Evolutionary conservation across 2,113 vertebrate genomes (phyloP).

Genomic region (Caranx ignobilis): DNA sequence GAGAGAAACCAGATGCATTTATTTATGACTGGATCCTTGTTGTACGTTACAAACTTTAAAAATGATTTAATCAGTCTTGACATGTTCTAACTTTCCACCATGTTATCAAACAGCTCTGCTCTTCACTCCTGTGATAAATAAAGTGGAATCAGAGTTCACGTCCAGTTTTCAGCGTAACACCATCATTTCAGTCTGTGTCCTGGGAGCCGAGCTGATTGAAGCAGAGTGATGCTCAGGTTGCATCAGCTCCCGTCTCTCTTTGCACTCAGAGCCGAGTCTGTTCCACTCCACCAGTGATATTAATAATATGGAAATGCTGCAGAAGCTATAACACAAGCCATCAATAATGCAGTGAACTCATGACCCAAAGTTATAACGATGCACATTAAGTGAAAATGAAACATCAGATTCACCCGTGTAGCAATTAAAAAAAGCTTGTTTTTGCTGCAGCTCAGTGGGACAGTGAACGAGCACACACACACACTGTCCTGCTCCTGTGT

Average conservation of each 20-base stretch:
- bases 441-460: background rate
- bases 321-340: background rate
- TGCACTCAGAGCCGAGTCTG: background rate
- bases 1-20: no score
- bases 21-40: background rate
- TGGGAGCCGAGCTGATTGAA: slow-evolving; percentile 8
- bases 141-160: background rate
- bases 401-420: slow-evolving; percentile 41
- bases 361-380: slow-evolving; percentile 48
- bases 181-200: background rate
- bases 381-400: slow-evolving; percentile 46
- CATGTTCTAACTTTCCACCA: background rate
- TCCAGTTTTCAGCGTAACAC: background rate
- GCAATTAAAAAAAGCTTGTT: slow-evolving; percentile 52
- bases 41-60: no score
- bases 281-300: background rate
- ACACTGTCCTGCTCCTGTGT: background rate
- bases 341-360: slow-evolving; percentile 44
- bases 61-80: background rate
- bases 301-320: slow-evolving; percentile 19
- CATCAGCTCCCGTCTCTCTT: background rate
- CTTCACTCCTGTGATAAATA: background rate
- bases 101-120: background rate
- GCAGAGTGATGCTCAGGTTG: background rate
- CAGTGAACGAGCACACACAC: background rate